Evolutionary conservation across 2,888 invertebrate species (phyloP).

Genomic region (Sinelater perroti): DNA sequence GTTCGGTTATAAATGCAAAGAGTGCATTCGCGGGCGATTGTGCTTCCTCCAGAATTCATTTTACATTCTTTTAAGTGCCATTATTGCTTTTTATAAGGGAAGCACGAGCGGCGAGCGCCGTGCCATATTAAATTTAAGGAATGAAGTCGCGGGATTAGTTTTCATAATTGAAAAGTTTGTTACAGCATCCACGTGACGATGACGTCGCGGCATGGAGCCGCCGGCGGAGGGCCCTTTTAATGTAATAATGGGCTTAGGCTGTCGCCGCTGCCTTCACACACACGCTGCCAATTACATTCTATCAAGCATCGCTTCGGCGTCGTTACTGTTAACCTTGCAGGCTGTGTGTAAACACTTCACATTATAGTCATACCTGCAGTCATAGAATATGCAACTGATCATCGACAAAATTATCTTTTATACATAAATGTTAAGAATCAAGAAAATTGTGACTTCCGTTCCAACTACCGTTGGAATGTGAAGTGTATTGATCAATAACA

Average conservation of each 20-base stretch:
- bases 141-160: conserved; percentile 44
- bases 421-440: too few relatives aligned
- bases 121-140: conserved; percentile 43
- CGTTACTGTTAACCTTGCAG: too few relatives aligned
- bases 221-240: conserved; percentile 33
- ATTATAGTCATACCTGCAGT: too few relatives aligned
- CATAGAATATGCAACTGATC: too few relatives aligned
- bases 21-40: conserved; percentile 30
- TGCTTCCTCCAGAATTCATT: conserved; percentile 34
- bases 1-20: conserved; percentile 34
- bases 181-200: conserved; percentile 43
- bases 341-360: too few relatives aligned
- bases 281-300: conserved; percentile 34
- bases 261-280: conserved; percentile 32
- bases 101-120: conserved; percentile 34
- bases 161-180: conserved; percentile 48
- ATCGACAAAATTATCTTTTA: too few relatives aligned
- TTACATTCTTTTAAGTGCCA: conserved; percentile 38
- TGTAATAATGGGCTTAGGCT: conserved; percentile 38
- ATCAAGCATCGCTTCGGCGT: conserved; percentile 32
- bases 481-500: too few relatives aligned
- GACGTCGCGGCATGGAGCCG: conserved; percentile 24
- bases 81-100: conserved; percentile 38
- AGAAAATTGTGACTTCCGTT: too few relatives aligned
- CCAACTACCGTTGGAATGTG: too few relatives aligned